Base-by-base conservation (phyloP, 2,113 vertebrate species). In the Lontra canadensis region DNA sequence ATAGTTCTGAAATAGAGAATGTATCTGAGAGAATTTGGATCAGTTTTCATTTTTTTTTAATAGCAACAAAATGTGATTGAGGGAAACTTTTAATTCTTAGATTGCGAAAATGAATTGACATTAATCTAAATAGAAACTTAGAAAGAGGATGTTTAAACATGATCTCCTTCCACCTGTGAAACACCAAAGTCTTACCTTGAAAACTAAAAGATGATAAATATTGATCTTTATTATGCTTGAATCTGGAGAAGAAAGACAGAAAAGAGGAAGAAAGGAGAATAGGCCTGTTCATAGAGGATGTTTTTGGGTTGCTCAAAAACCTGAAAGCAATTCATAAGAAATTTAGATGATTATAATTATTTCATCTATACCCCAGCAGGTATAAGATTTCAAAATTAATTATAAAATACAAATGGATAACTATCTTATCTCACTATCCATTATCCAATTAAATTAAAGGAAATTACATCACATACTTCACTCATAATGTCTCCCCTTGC, bases 321-420 rank as follows among this genome's bases (percentile, higher is more conserved):
- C 39, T 88, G 15, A 69, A 82, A 96, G 42, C 34, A 86, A 36
- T 74, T 73, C 59, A 61, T 83, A 95, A 96, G 29, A 93, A 89
- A 47, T 74, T 49, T 25, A 87, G 20, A 78, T 2, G 7, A n/a
- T 67, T 52, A 78, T 12, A 67, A 76, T 90, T 83, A 88, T 76
- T 96, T 44, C 61, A 87, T 86, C 47, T 76, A 26, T 5, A 81
- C 90, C n/a, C 47, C 67, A 90, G 59, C 42, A 96, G 57, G 18
- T 47, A 55, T 47, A 36, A 84, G 44, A 65, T 55, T 95, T 90
- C 59, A 94, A 94, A 93, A 82, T 78, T 59, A 96, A 84, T 97
- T 93, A 80, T 29, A 65, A 81, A 93, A 90, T 84, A 26, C 20
- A 81, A 85, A 88, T 65, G 12, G 4, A 90, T 65, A 74, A 25